These are phyloP conservation scores for Apodemus sylvaticus DNA, from an alignment of 2,113 vertebrate species.

Conservation along the genomic window DNA sequence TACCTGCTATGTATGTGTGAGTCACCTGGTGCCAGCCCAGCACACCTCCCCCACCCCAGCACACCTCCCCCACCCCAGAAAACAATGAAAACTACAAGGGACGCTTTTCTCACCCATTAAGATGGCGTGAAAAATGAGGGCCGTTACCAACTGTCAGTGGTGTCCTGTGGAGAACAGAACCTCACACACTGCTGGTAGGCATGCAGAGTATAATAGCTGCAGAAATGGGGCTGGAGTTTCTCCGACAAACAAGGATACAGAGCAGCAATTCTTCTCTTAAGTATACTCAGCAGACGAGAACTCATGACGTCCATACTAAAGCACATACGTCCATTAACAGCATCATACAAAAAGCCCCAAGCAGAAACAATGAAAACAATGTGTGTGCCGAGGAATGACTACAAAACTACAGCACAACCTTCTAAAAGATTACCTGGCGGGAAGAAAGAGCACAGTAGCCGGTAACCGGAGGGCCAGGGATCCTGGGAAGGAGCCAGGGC, in stretches of 20 bases:
- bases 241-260: constrained; percentile 10
- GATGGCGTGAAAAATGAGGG: neutral
- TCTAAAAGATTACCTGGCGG: neutral
- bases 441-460: neutral
- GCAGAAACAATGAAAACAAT: neutral
- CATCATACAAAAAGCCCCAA: neutral
- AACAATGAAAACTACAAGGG: neutral
- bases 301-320: neutral
- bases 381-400: neutral
- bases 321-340: neutral
- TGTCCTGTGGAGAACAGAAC: neutral
- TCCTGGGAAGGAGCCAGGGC: neutral
- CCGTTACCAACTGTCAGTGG: neutral
- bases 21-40: neutral
- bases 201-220: neutral
- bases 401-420: neutral
- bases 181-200: neutral
- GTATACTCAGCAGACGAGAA: neutral
- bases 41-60: neutral
- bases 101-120: neutral
- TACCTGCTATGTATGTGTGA: no score
- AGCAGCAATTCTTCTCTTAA: neutral
- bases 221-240: neutral
- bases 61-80: neutral
- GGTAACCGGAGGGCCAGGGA: neutral